Conservation (phyloP, 2,113 vertebrate genomes). For the Cathartes aura region DNA sequence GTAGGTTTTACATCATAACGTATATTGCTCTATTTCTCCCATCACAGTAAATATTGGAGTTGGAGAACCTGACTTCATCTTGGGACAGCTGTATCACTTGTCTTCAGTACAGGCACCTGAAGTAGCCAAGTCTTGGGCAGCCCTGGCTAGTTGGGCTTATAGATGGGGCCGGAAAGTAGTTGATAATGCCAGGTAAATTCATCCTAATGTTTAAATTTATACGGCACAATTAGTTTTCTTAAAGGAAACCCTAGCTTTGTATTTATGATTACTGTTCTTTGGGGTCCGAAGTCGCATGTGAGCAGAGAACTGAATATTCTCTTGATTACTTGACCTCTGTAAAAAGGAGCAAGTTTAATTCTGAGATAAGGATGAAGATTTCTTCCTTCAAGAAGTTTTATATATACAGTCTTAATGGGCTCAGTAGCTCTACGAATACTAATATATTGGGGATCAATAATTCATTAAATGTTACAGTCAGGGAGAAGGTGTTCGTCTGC, state of each 20-base stretch:
- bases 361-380: not conserved
- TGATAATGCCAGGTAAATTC: slow-evolving; percentile 93
- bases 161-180: slow-evolving; percentile 98
- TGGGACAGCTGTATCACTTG: slow-evolving; percentile 95
- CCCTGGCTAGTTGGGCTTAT: slow-evolving; percentile 96
- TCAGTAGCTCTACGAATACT: not conserved
- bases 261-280: not conserved
- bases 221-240: not conserved
- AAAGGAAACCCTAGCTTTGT: not conserved
- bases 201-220: not conserved
- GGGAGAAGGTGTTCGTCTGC: slow-evolving; percentile 93
- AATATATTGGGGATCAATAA: not conserved
- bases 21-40: not conserved
- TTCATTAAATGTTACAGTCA: slow-evolving; percentile 82
- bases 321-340: not conserved
- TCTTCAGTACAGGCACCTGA: slow-evolving; percentile 94
- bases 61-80: slow-evolving; percentile 93
- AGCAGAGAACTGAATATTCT: not conserved
- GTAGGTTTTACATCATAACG: not conserved
- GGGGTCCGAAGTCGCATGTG: accelerated
- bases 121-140: slow-evolving; percentile 97
- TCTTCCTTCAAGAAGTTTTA: not conserved
- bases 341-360: not conserved
- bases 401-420: not conserved
- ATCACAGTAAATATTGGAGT: slow-evolving; percentile 92